Conservation (phyloP, 2,113 vertebrate genomes). For the Apteryx owenii region DNA sequence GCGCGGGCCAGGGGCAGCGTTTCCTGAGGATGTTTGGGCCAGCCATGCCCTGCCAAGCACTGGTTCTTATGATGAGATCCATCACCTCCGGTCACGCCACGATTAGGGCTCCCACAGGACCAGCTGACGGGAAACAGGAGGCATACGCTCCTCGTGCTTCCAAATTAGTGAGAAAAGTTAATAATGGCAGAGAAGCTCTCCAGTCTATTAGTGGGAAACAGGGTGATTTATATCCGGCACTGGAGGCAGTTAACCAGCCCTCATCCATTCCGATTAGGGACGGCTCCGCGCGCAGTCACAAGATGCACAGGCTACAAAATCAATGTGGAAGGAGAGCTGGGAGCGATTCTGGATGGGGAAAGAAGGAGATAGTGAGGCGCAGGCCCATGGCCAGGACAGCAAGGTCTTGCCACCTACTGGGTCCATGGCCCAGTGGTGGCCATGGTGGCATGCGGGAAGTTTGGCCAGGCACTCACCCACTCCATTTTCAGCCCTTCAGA, state of each 20-base stretch:
- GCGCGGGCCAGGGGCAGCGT: neutral
- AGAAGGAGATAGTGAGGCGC: fast-evolving
- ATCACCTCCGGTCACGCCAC: neutral
- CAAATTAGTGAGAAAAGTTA: neutral
- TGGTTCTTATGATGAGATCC: neutral
- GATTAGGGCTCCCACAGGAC: neutral
- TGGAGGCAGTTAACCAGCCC: neutral
- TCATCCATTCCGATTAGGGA: neutral
- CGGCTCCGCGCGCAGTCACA: neutral
- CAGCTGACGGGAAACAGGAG: neutral
- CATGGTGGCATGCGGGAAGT: fast-evolving
- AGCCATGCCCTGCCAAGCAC: neutral
- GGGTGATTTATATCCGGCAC: neutral
- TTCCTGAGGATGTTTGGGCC: neutral
- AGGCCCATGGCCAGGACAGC: fast-evolving
- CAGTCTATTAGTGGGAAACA: neutral
- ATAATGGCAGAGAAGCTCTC: neutral
- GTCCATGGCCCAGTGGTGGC: too few species aligned
- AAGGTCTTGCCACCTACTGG: fast-evolving
- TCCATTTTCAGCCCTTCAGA: neutral
- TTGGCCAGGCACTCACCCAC: too few species aligned
- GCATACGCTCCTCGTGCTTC: neutral
- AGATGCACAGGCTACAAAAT: fast-evolving
- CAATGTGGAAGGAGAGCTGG: neutral
- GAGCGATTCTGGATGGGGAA: too few species aligned